Base-by-base conservation (phyloP, 2,888 invertebrate genomes). In the Smittia aterrima region DNA sequence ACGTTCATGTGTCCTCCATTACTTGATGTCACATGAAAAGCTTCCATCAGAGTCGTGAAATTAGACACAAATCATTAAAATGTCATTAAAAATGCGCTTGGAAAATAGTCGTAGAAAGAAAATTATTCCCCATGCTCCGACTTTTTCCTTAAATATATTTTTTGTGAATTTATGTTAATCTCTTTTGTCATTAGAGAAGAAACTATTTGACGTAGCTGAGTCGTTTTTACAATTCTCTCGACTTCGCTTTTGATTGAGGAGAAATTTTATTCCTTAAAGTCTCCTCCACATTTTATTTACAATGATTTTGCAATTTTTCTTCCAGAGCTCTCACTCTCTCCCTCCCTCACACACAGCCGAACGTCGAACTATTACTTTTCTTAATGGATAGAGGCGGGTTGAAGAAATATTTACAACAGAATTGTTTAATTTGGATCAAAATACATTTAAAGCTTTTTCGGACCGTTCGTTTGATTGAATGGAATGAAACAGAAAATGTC, bases 311-410 rank as follows among this genome's bases (percentile, higher is more conserved):
- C 74, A 74, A 74, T 27, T 74, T 72, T 74, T 47, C 3, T 58
- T 70, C 13, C 53, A n/a, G n/a, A n/a, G n/a, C n/a, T n/a, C n/a
- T n/a, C n/a, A n/a, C n/a, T n/a, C n/a, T n/a, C 27, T 24, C 22
- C 64, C 7, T 13, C 58, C 3, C 47, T 58, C 18, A 13, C 58
- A 58, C 22, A 58, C 22, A 11, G 9, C 38, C 9, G 9, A 38
- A 47, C 58, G 53, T 72, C 27, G 18, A 58, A 72, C 72, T 72
- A 72, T 72, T 74, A 66, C 54, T 58, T 74, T 74, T 74, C 58
- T 74, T 74, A 74, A 74, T 74, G 74, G 74, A 74, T 74, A 58
- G 72, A 74, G 74, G 74, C 74, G 74, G 62, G 74, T 66, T 72
- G 20, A 64, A 22, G 32, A 67, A n/a, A 67, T 67, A 66, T 67